Percentiles rank a stretch among this genome's conserved stretches.
These are phyloP conservation scores for Acanthis flammea DNA, from an alignment of 2,797 vertebrate genomes.

Conservation along the genomic window DNA sequence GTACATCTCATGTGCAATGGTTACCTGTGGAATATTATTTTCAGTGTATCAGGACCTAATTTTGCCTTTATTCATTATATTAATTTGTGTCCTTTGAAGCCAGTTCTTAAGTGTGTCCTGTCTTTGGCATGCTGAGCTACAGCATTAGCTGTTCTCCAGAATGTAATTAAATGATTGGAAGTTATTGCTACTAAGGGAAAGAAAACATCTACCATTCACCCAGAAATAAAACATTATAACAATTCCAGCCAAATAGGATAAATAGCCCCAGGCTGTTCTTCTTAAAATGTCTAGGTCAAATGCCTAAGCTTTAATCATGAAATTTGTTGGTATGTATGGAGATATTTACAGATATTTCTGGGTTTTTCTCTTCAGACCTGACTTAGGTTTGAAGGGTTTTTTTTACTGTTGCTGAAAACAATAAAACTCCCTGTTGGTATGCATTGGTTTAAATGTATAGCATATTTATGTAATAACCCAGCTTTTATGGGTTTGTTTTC, in stretches of 20 bases:
- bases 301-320: background rate
- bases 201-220: background rate
- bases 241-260: background rate
- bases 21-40: background rate
- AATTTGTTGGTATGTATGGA: background rate
- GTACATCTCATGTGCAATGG: rapidly evolving
- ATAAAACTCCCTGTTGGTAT: background rate
- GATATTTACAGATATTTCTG: background rate
- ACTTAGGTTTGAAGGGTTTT: background rate
- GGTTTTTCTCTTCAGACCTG: background rate
- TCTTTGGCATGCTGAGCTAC: background rate
- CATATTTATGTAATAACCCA: background rate
- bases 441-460: background rate
- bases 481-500: background rate
- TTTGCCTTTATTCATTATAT: background rate
- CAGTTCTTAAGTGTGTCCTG: background rate
- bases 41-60: background rate
- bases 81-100: background rate
- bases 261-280: background rate
- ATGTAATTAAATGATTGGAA: background rate
- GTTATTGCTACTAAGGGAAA: background rate
- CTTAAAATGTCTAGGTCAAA: background rate
- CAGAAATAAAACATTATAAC: background rate
- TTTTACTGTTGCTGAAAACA: background rate
- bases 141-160: conserved; percentile 6